Evolutionary conservation across 2,888 invertebrate species (phyloP).

Genomic region (Drymonia ruficornis): DNA sequence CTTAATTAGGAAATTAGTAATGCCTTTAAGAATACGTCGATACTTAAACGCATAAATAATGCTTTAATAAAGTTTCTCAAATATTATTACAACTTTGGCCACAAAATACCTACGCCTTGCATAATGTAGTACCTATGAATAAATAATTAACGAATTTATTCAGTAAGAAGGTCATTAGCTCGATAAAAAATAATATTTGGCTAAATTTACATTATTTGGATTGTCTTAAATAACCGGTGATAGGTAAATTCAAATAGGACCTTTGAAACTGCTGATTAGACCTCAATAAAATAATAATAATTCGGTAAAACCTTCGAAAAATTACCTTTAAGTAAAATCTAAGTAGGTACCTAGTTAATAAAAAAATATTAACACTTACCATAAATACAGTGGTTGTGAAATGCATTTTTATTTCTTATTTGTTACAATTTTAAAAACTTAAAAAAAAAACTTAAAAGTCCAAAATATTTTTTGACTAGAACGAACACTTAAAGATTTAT

Average conservation of each 20-base stretch:
- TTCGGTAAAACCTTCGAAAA: too few relatives aligned
- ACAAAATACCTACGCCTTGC: neutral
- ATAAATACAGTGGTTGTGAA: constrained; percentile 9
- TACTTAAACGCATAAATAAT: neutral
- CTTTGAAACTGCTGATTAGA: too few relatives aligned
- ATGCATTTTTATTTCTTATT: constrained; percentile 16
- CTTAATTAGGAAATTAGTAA: too few relatives aligned
- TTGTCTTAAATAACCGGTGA: neutral
- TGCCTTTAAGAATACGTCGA: too few relatives aligned
- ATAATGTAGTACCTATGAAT: neutral
- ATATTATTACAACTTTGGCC: neutral
- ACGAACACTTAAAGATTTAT: neutral
- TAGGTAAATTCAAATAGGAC: too few relatives aligned
- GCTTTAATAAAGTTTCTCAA: neutral
- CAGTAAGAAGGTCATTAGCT: neutral
- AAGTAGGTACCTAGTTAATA: too few relatives aligned
- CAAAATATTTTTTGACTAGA: neutral
- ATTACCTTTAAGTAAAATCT: too few relatives aligned
- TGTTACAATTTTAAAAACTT: too few relatives aligned
- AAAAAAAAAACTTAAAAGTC: neutral
- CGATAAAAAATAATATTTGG: neutral
- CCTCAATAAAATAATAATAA: too few relatives aligned
- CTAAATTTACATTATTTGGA: neutral
- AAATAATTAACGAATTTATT: constrained; percentile 1
- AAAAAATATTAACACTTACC: constrained; percentile 17